Conservation (phyloP, 92 coral and sea anemone species). For the Bergia puertoricense region DNA sequence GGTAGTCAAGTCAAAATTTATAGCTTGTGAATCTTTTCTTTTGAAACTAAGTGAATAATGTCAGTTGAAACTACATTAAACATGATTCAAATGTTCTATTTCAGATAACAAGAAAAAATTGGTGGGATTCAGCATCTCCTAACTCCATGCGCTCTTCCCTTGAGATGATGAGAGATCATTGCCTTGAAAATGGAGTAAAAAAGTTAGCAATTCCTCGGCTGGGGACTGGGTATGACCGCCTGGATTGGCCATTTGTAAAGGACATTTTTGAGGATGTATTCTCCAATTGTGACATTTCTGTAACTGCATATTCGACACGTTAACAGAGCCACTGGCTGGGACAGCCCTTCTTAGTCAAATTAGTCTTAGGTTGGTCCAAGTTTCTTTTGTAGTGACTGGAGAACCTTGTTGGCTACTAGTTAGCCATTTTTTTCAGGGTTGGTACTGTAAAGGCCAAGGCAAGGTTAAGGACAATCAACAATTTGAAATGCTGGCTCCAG, state of each 20-base stretch:
- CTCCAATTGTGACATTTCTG: constrained; percentile 62
- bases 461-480: no score
- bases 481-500: no score
- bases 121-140: constrained; percentile 88
- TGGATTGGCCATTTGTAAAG: constrained; percentile 75
- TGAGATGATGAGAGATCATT: constrained; percentile 67
- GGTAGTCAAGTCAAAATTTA: no score
- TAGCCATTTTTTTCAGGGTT: no score
- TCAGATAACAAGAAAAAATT: constrained; percentile 76
- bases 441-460: no score
- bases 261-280: constrained; percentile 72
- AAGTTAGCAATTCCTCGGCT: constrained; percentile 81
- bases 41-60: background rate
- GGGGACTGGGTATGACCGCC: constrained; percentile 84
- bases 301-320: constrained; percentile 85
- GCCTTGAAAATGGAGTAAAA: constrained; percentile 57
- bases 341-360: no score
- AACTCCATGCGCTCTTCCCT: constrained; percentile 66
- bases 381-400: no score
- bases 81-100: background rate
- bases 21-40: no score
- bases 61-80: no score
- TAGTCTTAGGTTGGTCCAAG: no score
- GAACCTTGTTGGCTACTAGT: no score
- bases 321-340: constrained; percentile 13